Base-by-base conservation (phyloP, 2,797 vertebrate genomes). In the Dendrocincla tyrannina region DNA sequence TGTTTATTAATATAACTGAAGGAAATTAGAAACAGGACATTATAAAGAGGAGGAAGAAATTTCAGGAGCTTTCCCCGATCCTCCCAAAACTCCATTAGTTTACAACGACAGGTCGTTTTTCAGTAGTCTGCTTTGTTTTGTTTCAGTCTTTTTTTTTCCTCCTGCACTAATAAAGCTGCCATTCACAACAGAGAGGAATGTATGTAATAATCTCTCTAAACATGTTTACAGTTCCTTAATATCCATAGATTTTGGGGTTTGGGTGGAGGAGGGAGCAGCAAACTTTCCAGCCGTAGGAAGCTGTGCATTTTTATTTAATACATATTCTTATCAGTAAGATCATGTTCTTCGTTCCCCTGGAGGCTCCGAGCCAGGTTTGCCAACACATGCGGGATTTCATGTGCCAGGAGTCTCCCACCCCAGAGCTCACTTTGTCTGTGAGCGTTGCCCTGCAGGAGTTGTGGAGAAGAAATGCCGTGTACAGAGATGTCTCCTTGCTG, bases 1-100 rank as follows among this genome's bases (percentile, higher is more conserved):
- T 63, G 16, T 96, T 97, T 98, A 97, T 98, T 98, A 98, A 97
- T 97, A 98, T 96, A 97, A 98, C 98, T 97, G 96, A 97, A 91
- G 93, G 96, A 97, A 96, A 97, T 97, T 97, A 97, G 84, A 95
- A 96, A 42, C 63, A 60, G 96, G 96, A 73, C 95, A 96, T 95
- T 98, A 96, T 95, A 95, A 97, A 97, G 88, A 86, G 79, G 68
- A 96, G 76, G 86, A 92, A 94, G 88, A 97, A 97, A 91, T 90
- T 94, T 88, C 28, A 44, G 78, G 77, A 96, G 96, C 90, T 94
- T 97, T 92, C 33, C 22, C 78, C 62, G 89, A 74, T 96, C 63
- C 4, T 95, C 89, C 88, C 64, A 32, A 79, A 97, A 84, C 88
- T 75, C 89, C 80, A 83, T 97, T 96, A 93, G 95, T 97, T 97